Base-by-base conservation (phyloP, 1,140 invertebrate genomes). In the Danaus melanippus region DNA sequence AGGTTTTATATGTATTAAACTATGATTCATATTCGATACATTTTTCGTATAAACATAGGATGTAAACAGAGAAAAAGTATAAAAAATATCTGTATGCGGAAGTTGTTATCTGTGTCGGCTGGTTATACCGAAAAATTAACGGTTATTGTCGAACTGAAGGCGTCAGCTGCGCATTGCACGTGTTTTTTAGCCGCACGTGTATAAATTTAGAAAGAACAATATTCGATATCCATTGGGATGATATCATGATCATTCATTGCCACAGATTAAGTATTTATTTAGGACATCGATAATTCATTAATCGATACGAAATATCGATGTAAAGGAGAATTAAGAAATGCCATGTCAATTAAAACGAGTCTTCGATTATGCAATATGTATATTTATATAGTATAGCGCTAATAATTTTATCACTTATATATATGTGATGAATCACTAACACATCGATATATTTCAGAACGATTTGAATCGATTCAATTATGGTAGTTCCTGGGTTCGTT, bases 401-500 rank as follows among this genome's bases (percentile, higher is more conserved):
- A 50, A 15, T 50, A 12, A 50, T 12, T 10, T 4, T 41, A 50
- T 40, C 15, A 4, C 21, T 32, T 32, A 32, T 32, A 32, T 32
- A 32, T 32, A 32, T 32, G 21, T 32, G 21, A 32, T 82, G 74
- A 79, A 69, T 84, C 76, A 76, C 54, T 64, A 59, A 47, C 49
- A 53, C 58, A 62, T 68, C 55, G 64, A 71, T 70, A 82, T 32
- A 32, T 32, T 32, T 32, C 6, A 32, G 21, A 32, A 32, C 6
- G 21, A 32, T 32, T 32, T 32, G 68, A 73, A 53, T 64, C 64
- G 66, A 57, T 60, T 71, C 71, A 66, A 61, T 76, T 79, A 79
- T 71, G 68, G 72, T 71, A 67, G 69, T 80, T 81, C 77, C 73
- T 74, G 60, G 76, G 81, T 79, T 84, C 79, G 74, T 71, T 81